Conservation (phyloP, 2,888 invertebrate genomes). For the Eudemis profundana region DNA sequence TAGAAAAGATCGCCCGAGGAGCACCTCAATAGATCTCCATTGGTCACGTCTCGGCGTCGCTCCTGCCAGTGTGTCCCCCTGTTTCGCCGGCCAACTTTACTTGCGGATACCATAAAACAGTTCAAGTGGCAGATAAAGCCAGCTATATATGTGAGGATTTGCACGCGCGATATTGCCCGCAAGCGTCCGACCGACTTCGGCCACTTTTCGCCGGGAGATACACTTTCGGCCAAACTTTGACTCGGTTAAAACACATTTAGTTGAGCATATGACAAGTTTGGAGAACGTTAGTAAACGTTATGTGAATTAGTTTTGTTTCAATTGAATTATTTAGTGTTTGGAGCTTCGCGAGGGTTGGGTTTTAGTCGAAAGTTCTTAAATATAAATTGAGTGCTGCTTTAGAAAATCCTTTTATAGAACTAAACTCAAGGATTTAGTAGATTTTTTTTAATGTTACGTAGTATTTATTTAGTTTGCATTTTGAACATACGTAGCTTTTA, state of each 20-base stretch:
- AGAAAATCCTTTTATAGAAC: too few relatives aligned
- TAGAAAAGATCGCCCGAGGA: background rate
- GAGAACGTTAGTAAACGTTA: conserved; percentile 9
- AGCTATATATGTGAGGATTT: conserved; percentile 60
- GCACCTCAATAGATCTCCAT: conserved; percentile 8
- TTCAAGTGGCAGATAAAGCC: conserved; percentile 63
- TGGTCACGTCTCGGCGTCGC: background rate
- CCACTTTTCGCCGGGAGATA: conserved; percentile 39
- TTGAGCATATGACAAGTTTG: conserved; percentile 30
- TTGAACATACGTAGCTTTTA: too few relatives aligned
- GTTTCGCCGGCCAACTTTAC: conserved; percentile 57
- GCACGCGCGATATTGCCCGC: conserved; percentile 45
- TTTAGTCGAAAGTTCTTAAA: background rate
- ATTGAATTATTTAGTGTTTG: conserved; percentile 18
- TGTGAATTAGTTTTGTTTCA: conserved; percentile 15
- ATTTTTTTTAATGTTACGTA: too few relatives aligned
- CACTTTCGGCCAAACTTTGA: conserved; percentile 37
- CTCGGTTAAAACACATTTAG: conserved; percentile 33
- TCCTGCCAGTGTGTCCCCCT: conserved; percentile 41
- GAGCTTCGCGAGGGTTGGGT: background rate
- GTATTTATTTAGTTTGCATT: too few relatives aligned
- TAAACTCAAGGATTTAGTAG: too few relatives aligned
- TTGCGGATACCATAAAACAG: conserved; percentile 68
- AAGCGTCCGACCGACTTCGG: conserved; percentile 38
- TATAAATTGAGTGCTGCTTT: background rate